phyloP scores from a whole-genome alignment of 1,140 invertebrate genomes.

The Helicorthomorpha holstii region DNA sequence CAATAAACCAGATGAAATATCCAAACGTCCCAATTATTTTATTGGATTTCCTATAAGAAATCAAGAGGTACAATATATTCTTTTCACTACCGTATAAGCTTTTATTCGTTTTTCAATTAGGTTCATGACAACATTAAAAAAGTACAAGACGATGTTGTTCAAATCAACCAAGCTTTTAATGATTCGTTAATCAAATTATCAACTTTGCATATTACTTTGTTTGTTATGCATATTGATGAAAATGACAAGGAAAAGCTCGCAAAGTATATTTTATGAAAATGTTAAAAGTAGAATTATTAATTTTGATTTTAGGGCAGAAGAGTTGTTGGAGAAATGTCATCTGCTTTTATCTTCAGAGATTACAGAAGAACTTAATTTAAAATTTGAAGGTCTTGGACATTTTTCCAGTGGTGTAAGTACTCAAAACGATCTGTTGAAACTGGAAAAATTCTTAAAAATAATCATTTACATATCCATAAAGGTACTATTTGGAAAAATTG shows the following conservation, averaged over 20 bases:
- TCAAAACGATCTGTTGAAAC: background rate
- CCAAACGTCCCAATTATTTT: too few species aligned
- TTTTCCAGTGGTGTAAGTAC: background rate
- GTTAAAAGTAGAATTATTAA: background rate
- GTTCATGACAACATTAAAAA: background rate
- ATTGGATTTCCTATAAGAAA: too few species aligned
- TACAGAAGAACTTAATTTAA: background rate
- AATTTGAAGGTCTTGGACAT: background rate
- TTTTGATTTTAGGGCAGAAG: background rate
- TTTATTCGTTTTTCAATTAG: background rate
- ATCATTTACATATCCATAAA: background rate
- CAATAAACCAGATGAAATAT: too few species aligned
- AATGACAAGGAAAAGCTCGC: background rate
- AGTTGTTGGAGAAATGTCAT: background rate
- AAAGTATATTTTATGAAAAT: background rate
- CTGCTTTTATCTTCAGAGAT: background rate
- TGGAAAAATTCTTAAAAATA: background rate
- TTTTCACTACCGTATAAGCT: too few species aligned
- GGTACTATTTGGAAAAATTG: background rate
- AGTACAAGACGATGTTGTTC: background rate
- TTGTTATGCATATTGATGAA: background rate
- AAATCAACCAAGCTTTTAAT: background rate
- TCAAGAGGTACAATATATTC: too few species aligned
- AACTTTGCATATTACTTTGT: background rate
- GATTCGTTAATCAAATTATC: background rate